A percentile compares a stretch with the other conserved stretches of the same genome.
Evolutionary conservation across 2,797 vertebrate species (phyloP).

Genomic region (Spatula versicolor): DNA sequence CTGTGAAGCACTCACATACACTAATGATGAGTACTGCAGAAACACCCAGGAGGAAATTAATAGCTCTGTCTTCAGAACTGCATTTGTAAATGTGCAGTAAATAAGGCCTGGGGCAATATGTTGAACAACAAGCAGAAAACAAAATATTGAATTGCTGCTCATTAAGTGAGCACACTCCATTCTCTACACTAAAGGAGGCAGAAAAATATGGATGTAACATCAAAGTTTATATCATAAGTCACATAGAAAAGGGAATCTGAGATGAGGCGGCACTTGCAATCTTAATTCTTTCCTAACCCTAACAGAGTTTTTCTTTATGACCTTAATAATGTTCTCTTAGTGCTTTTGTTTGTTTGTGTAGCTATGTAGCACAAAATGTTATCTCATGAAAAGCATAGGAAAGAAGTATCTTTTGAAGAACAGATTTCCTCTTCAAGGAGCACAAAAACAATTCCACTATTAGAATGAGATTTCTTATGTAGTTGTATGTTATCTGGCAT

Average conservation of each 20-base stretch:
- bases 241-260: not conserved
- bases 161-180: not conserved
- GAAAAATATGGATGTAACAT: not conserved
- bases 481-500: not conserved
- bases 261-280: not conserved
- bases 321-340: not conserved
- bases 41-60: constrained; percentile 9
- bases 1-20: not conserved
- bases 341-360: constrained; percentile 1
- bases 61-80: constrained; percentile 25
- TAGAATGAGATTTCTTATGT: not conserved
- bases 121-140: not conserved
- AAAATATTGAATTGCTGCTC: not conserved
- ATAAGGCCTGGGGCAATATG: constrained; percentile 13
- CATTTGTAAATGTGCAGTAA: constrained; percentile 18
- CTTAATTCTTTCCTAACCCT: not conserved
- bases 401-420: not conserved
- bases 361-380: not conserved
- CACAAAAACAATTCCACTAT: not conserved
- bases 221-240: not conserved
- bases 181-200: not conserved
- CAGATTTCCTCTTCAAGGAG: constrained; percentile 1
- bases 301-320: not conserved
- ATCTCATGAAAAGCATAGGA: not conserved
- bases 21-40: constrained; percentile 2